Base-by-base conservation (phyloP, 2,113 vertebrate species). In the Entomyzon cyanotis region DNA sequence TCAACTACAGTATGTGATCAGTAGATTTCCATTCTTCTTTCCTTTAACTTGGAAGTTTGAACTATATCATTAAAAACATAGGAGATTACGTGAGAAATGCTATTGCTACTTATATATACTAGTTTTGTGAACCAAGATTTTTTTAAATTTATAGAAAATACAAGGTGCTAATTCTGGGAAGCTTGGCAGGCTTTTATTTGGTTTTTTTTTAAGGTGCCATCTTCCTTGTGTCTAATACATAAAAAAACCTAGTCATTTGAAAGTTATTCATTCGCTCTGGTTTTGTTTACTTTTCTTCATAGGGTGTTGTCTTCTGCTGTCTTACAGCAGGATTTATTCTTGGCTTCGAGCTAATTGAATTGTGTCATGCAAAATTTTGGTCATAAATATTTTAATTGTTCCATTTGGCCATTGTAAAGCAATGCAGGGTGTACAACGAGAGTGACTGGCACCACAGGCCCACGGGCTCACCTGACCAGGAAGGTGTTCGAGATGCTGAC, bases 401-500 rank as follows among this genome's bases (percentile, higher is more conserved):
- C 25, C 33, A 6, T 87, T 50, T 86, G 85, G 33, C 69, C 10
- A 0, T 11, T 67, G 31, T 55, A 8, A 68, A 99, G 99, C 99
- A 98, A 98, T 99, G 99, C 93, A 98, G 98, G 94, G 97, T 99
- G 71, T 99, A 98, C 97, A 98, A 96, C 33, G 98, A 98, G 64
- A 98, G 96, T 1, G 98, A 98, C 52, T 98, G 98, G 97, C 98
- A 97, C 8, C 99, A 98, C 15, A 98, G 98, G 64, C 97, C 99
- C 47, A 73, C 90, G 1, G 98, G 98, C 17, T 86, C 97, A 13
- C 98, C 98, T 2, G 99, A 99, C 20, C 98, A 98, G 31, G 98
- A 98, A 10, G 99, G 99, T 0, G 96, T 99, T 87, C 97, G 92
- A n/a, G 98, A 99, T 39, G 98, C 99, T 3, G 99, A 99, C 97